A percentile compares a stretch with the other conserved stretches of the same genome.
These are phyloP conservation scores for Anoplolepis gracilipes DNA, from an alignment of 1,140 invertebrate species.

Conservation along the genomic window DNA sequence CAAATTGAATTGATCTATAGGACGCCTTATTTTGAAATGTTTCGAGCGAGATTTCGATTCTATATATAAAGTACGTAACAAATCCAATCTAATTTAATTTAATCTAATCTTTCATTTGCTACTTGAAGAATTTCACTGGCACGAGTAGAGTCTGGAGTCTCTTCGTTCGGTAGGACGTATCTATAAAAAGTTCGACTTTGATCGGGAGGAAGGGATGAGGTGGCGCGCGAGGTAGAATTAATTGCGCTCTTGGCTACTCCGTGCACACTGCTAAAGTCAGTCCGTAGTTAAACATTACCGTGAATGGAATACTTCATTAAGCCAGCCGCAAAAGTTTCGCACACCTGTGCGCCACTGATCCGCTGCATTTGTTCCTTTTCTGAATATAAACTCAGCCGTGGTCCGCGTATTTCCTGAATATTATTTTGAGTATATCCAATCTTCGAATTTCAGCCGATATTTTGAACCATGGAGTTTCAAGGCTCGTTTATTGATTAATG, in stretches of 20 bases:
- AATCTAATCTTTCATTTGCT: constrained; percentile 7
- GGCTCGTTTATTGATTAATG: not conserved
- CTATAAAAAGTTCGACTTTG: constrained; percentile 14
- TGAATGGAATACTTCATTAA: constrained; percentile 74
- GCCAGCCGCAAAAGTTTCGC: constrained; percentile 46
- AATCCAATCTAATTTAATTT: constrained; percentile 1
- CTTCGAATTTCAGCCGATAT: not conserved
- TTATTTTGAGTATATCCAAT: too few relatives aligned
- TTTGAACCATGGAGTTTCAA: not conserved
- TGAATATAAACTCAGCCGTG: constrained; percentile 4
- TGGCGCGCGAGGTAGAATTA: constrained; percentile 36
- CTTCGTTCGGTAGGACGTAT: not conserved
- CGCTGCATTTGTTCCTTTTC: constrained; percentile 16
- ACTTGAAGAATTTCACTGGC: not conserved
- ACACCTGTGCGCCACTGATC: constrained; percentile 5
- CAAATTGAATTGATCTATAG: too few relatives aligned
- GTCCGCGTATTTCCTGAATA: constrained; percentile 5
- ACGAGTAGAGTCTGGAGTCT: not conserved
- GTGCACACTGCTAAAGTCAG: constrained; percentile 16
- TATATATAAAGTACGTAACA: not conserved
- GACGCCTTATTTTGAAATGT: not conserved
- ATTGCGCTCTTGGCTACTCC: constrained; percentile 68
- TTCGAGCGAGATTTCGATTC: not conserved
- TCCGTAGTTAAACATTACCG: constrained; percentile 65
- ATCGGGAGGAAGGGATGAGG: not conserved